These are phyloP conservation scores for Semaprochilodus insignis DNA, from an alignment of 2,797 vertebrate genomes.

Conservation along the genomic window DNA sequence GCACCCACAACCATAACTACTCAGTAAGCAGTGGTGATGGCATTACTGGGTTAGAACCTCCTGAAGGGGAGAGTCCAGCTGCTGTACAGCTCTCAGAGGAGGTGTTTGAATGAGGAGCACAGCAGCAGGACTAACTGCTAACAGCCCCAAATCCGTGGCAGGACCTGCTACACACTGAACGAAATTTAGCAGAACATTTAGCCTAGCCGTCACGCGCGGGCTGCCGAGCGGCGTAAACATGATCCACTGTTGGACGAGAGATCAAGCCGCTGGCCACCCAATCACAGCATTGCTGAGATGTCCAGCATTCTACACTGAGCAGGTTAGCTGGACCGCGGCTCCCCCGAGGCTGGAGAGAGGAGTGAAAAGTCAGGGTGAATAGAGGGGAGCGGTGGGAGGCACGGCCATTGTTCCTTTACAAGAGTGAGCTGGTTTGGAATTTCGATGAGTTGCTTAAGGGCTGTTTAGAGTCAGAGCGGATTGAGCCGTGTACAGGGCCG, in stretches of 20 bases:
- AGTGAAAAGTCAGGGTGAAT: slow-evolving; percentile 65
- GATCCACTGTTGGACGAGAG: not conserved
- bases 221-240: not conserved
- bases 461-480: slow-evolving; percentile 76
- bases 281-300: not conserved
- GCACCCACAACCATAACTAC: too few species aligned
- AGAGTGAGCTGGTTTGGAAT: slow-evolving; percentile 78
- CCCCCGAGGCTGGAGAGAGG: slow-evolving; percentile 65
- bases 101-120: not conserved
- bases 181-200: not conserved
- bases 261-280: too few species aligned
- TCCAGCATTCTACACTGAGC: not conserved
- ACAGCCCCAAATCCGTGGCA: not conserved
- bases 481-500: slow-evolving; percentile 61
- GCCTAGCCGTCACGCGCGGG: too few species aligned
- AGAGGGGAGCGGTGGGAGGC: slow-evolving; percentile 58
- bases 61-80: too few species aligned
- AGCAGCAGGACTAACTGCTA: not conserved
- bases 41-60: too few species aligned
- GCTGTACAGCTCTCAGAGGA: too few species aligned
- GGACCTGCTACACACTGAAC: not conserved
- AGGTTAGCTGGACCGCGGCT: slow-evolving; percentile 59
- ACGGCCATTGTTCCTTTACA: slow-evolving; percentile 73
- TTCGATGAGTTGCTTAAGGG: slow-evolving; percentile 79
- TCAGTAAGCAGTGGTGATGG: too few species aligned